Evolutionary conservation across 1,140 invertebrate genomes (phyloP).

Genomic region (Aphelenchoides besseyi): DNA sequence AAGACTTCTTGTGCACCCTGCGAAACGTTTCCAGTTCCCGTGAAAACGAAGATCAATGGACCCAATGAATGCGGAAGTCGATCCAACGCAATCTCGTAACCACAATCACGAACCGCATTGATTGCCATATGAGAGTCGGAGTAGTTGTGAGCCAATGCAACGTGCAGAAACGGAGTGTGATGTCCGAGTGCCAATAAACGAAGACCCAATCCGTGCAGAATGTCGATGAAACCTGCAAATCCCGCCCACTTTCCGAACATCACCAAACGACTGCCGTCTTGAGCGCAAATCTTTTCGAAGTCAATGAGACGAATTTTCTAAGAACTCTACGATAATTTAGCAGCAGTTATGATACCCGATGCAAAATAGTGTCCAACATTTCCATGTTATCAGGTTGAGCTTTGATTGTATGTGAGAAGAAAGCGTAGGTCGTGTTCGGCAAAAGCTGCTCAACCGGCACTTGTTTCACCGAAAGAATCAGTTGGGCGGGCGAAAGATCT

Average conservation of each 20-base stretch:
- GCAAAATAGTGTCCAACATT: constrained; percentile 72
- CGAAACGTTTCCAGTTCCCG: constrained; percentile 76
- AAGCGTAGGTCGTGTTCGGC: constrained; percentile 91
- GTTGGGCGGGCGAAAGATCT: constrained; percentile 81
- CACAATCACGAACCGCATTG: constrained; percentile 89
- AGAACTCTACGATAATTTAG: constrained; percentile 19
- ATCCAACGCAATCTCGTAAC: constrained; percentile 92
- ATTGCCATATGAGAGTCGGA: constrained; percentile 90
- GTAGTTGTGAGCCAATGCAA: constrained; percentile 96
- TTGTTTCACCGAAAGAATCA: constrained; percentile 95
- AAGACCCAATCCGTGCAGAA: constrained; percentile 89
- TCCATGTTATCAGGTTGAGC: constrained; percentile 96
- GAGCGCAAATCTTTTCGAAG: constrained; percentile 91
- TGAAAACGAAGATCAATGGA: constrained; percentile 93
- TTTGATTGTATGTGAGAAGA: constrained; percentile 98
- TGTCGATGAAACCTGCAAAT: constrained; percentile 96
- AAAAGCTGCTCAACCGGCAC: constrained; percentile 88
- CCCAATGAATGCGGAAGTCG: constrained; percentile 96
- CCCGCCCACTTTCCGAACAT: constrained; percentile 98
- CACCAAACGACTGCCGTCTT: constrained; percentile 80
- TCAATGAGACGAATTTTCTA: constrained; percentile 71
- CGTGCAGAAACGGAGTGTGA: constrained; percentile 98
- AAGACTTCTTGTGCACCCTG: constrained; percentile 93
- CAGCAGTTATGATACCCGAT: constrained; percentile 67
- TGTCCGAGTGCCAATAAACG: constrained; percentile 87